These are phyloP conservation scores for Euclidia mi DNA, from an alignment of 2,888 invertebrate species.

Conservation along the genomic window DNA sequence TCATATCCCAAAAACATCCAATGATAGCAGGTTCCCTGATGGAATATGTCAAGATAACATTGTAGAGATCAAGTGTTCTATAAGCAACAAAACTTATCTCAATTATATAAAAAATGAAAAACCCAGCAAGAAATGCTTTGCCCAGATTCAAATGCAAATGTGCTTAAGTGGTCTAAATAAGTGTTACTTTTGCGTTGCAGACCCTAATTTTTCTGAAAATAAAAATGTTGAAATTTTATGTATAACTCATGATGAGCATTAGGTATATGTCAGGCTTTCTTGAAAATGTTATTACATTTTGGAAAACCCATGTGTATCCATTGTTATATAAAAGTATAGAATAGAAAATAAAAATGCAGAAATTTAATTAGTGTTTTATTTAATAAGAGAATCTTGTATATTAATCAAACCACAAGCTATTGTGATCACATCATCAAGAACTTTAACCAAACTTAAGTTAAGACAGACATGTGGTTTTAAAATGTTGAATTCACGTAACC, in stretches of 20 bases:
- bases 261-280: no score
- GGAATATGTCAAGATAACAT: no score
- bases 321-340: no score
- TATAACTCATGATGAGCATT: no score
- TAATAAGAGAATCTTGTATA: neutral
- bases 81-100: slow-evolving; percentile 11
- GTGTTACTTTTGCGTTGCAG: slow-evolving; percentile 43
- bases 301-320: no score
- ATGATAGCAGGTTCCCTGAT: no score
- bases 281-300: no score
- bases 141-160: slow-evolving; percentile 43
- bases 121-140: slow-evolving; percentile 36
- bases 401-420: slow-evolving; percentile 50
- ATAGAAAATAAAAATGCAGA: no score
- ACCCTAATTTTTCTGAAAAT: slow-evolving; percentile 18
- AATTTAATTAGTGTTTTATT: no score
- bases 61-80: slow-evolving; percentile 24
- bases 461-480: slow-evolving; percentile 16
- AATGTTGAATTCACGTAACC: slow-evolving; percentile 17
- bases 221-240: slow-evolving; percentile 11
- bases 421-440: slow-evolving; percentile 44
- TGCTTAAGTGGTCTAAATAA: slow-evolving; percentile 29
- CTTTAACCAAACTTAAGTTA: slow-evolving; percentile 11
- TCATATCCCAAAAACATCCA: no score
- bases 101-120: no score